Conservation (phyloP, 64 coral and sea anemone species). For the Astreopora myriophthalma region DNA sequence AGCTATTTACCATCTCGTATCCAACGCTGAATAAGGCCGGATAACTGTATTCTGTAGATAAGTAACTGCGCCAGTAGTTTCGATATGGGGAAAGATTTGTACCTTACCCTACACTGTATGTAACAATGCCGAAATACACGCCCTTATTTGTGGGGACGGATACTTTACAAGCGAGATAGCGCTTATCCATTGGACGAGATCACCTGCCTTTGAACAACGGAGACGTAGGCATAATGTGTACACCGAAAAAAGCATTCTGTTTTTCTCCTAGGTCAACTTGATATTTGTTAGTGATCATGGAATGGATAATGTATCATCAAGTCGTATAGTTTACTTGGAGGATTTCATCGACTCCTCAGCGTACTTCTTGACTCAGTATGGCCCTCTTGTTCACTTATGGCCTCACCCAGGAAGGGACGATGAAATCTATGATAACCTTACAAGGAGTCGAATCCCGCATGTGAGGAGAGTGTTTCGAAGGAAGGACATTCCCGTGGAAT, state of each 20-base stretch:
- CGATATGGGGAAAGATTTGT: too few relatives aligned
- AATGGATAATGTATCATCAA: constrained; percentile 62
- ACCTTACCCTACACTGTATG: too few relatives aligned
- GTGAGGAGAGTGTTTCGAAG: constrained; percentile 46
- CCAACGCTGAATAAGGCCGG: too few relatives aligned
- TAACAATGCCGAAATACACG: too few relatives aligned
- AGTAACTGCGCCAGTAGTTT: too few relatives aligned
- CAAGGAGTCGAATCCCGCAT: constrained; percentile 28
- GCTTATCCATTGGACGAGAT: too few relatives aligned
- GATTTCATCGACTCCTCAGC: constrained; percentile 43
- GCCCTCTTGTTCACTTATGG: constrained; percentile 46
- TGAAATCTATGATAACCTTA: constrained; percentile 53
- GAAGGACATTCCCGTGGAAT: constrained; percentile 46
- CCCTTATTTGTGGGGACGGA: too few relatives aligned
- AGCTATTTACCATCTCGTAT: too few relatives aligned
- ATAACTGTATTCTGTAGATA: too few relatives aligned
- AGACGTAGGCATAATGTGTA: too few relatives aligned
- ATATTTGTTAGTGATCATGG: constrained; percentile 81
- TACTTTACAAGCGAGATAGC: too few relatives aligned
- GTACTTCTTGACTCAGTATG: constrained; percentile 37
- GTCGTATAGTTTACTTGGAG: constrained; percentile 56
- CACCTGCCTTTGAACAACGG: too few relatives aligned
- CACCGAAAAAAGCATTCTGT: not conserved
- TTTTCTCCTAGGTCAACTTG: constrained; percentile 50
- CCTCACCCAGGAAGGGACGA: constrained; percentile 43